These are phyloP conservation scores for Botia kubotai DNA, from an alignment of 2,797 vertebrate species.

Conservation along the genomic window DNA sequence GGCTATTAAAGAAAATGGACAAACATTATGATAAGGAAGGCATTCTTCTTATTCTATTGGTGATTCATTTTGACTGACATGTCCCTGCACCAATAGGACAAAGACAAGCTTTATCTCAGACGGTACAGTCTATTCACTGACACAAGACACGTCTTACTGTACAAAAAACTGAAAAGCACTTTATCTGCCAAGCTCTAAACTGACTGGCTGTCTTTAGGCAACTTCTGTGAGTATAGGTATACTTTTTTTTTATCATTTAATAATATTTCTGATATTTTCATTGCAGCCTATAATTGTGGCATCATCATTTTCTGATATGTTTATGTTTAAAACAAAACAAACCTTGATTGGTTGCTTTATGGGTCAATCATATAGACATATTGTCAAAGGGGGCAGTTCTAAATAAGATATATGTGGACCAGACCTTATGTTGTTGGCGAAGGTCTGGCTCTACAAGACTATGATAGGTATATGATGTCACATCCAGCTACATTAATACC, in stretches of 20 bases:
- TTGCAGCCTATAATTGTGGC: too few species aligned
- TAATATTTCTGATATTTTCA: too few species aligned
- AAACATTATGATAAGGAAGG: neutral
- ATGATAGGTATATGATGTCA: conserved; percentile 1
- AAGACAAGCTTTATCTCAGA: neutral
- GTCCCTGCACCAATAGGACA: neutral
- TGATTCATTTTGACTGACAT: neutral
- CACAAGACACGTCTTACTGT: neutral
- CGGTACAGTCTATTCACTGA: too few species aligned
- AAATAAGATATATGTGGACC: neutral
- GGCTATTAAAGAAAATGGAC: conserved; percentile 13
- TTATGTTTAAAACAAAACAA: too few species aligned
- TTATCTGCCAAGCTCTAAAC: neutral
- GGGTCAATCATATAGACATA: too few species aligned
- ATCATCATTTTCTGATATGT: too few species aligned
- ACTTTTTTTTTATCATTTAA: too few species aligned
- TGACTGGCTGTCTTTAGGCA: neutral
- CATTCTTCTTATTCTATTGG: neutral
- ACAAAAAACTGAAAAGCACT: neutral
- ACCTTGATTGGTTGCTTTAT: too few species aligned
- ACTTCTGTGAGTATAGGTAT: too few species aligned
- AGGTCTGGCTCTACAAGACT: neutral
- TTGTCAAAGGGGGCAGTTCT: neutral
- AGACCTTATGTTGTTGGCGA: neutral
- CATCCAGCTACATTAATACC: neutral